These are phyloP conservation scores for Peromyscus aztecus DNA, from an alignment of 2,797 vertebrate genomes.

Conservation along the genomic window DNA sequence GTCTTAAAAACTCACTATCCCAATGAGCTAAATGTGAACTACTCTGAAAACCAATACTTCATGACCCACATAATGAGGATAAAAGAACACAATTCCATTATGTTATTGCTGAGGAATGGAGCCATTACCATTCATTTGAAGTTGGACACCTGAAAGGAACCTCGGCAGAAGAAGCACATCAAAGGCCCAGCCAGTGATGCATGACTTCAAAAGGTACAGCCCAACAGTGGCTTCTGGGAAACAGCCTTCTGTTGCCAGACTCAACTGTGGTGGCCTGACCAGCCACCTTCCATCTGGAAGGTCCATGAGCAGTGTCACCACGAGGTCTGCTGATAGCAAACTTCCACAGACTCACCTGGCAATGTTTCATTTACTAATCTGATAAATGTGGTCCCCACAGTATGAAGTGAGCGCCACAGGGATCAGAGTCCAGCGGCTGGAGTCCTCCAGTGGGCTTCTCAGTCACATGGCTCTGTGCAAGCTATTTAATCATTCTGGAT, in stretches of 20 bases:
- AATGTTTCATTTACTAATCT: neutral
- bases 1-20: neutral
- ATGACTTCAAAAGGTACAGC: constrained; percentile 71
- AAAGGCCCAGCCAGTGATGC: constrained; percentile 61
- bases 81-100: constrained; percentile 62
- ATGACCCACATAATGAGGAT: constrained; percentile 1
- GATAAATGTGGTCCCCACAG: neutral
- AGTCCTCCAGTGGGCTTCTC: neutral
- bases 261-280: neutral
- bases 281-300: neutral
- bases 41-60: neutral
- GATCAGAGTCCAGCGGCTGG: neutral
- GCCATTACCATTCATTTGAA: constrained; percentile 67
- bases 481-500: neutral
- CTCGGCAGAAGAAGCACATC: constrained; percentile 73
- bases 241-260: neutral
- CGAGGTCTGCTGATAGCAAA: neutral
- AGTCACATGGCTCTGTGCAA: neutral
- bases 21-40: constrained; percentile 45
- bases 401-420: neutral
- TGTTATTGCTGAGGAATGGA: constrained; percentile 58
- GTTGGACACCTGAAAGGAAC: constrained; percentile 79
- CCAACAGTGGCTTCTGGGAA: constrained; percentile 67
- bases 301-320: neutral
- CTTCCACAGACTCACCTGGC: neutral